Base-by-base conservation (phyloP, 2,888 invertebrate species). In the Andrena fulva region DNA sequence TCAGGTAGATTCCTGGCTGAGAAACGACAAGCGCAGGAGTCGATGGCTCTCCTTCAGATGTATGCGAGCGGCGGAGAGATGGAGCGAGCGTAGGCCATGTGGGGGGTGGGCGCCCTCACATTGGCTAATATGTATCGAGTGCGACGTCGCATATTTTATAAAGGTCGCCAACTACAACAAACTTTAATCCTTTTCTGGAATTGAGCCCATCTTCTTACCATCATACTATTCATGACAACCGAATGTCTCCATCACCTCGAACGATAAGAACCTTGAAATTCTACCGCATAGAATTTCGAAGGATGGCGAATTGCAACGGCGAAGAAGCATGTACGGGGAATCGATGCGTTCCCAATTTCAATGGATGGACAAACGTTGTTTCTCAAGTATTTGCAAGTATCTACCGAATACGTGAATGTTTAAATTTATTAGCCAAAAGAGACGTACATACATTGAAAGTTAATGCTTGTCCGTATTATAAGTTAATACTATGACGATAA, bases 11-110 rank as follows among this genome's bases (percentile, higher is more conserved):
- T 94, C 94, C 94, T 97, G 89, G 96, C 96, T 90, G 98, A 98
- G 92, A 97, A 97, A 94, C 96, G 97, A 85, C 97, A 97, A 94
- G 97, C 97, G 66, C 97, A 97, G 94, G 97, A 98, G 95, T 97
- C 98, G 69, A 96, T 98, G 96, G 97, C 97, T 94, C 95, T 98
- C 92, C 95, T 98, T 92, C 97, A 97, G 94, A 94, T 98, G 89
- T 97, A 97, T 91, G 92, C 93, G 69, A 92, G 89, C 64, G 91
- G 93, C 31, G 92, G 93, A 59, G 93, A 93, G 90, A 93, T 93
- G 93, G 93, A 93, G 89, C 91, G 93, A 91, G 93, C 93, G 93
- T 93, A 93, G 93, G 93, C 92, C 91, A 93, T 93, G 93, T 93
- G 93, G 93, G 93, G 93, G 90, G 93, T 93, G 92, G 93, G 93